Percentiles rank a stretch among this genome's conserved stretches.
Evolutionary conservation across 2,113 vertebrate species (phyloP).

Genomic region (Amblyornis subalaris): DNA sequence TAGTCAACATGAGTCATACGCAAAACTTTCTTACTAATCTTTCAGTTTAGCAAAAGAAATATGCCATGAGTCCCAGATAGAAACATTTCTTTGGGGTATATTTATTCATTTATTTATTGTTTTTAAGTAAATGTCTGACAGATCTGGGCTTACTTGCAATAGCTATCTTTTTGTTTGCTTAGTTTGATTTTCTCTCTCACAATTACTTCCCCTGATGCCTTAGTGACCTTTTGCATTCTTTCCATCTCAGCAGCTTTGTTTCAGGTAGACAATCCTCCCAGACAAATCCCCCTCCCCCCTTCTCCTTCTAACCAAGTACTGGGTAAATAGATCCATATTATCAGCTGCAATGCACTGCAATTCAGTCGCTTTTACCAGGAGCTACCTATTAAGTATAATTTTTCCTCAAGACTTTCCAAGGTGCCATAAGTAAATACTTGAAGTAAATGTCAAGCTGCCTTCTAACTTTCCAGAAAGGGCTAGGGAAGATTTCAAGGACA

Average conservation of each 20-base stretch:
- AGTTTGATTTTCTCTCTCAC: constrained; percentile 34
- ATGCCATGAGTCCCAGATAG: neutral
- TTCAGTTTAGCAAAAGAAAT: neutral
- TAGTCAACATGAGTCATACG: neutral
- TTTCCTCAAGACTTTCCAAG: neutral
- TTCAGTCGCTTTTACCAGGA: neutral
- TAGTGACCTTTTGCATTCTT: constrained; percentile 55
- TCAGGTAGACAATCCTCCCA: neutral
- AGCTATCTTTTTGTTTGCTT: constrained; percentile 8
- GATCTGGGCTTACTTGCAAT: neutral
- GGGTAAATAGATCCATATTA: neutral
- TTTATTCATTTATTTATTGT: neutral
- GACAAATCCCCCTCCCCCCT: neutral
- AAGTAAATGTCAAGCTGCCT: neutral
- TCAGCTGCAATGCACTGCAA: neutral
- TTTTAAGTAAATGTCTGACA: constrained; percentile 34
- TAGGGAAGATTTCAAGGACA: neutral
- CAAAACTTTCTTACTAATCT: neutral
- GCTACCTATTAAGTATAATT: neutral
- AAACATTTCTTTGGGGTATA: neutral
- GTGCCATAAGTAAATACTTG: constrained; percentile 8
- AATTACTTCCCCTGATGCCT: constrained; percentile 12
- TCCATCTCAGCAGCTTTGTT: constrained; percentile 1
- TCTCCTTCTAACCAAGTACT: neutral
- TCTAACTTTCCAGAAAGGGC: neutral